Base-by-base conservation (phyloP, 2,113 vertebrate genomes). In the Malaclemys terrapin region DNA sequence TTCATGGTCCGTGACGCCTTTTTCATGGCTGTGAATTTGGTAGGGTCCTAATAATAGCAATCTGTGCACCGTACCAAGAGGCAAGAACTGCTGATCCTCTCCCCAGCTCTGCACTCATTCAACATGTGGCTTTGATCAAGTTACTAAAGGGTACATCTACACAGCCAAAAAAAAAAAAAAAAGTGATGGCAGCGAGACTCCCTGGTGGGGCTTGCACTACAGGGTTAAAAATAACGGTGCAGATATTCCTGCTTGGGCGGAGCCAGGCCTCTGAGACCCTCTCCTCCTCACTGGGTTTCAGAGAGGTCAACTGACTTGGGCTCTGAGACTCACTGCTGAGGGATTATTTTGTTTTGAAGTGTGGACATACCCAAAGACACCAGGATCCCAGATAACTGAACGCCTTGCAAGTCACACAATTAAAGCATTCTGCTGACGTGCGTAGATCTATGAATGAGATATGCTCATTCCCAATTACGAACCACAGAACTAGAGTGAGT, bases 401-500 rank as follows among this genome's bases (percentile, higher is more conserved):
- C 38, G 10, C 20, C 82, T 29, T 84, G 35, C 27, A 87, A 86
- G n/a, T 62, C 42, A 27, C 87, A 29, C 24, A 89, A 12, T 1
- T 54, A 17, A 91, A 95, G 52, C 35, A 5, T 20, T 86, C 82
- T 16, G 84, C 72, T 42, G 90, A 10, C 3, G 84, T 13, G 25
- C 31, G 56, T 93, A 20, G n/a, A 5, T 50, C 57, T 16, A 22
- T 5, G 42, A 49, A 59, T 9, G 54, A n/a, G 75, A 27, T n/a
- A 80, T 27, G 29, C 82, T 53, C 35, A 53, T 57, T 84, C 19
- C 17, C 10, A 82, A 24, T 80, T 88, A 83, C 2, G 90, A 94
- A 94, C 52, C 62, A 72, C 65, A 38, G 52, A 95, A 90, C 1
- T 9, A 89, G 62, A 80, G n/a, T 69, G 89, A 96, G 1, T 53